A percentile compares a stretch with the other conserved stretches of the same genome.
Conservation (phyloP, 2,113 vertebrate genomes). For the Sceloporus undulatus region DNA sequence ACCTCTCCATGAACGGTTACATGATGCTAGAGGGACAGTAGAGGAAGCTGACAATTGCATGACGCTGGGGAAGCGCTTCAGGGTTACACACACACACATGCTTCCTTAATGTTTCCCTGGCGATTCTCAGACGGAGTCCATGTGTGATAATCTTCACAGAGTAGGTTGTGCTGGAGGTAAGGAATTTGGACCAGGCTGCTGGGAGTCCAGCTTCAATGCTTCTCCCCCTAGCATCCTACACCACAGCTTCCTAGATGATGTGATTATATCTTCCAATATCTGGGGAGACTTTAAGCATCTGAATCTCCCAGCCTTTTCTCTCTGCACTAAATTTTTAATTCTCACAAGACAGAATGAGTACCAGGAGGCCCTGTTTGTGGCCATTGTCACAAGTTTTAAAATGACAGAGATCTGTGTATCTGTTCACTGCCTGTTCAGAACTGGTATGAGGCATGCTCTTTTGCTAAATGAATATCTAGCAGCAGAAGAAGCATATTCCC, state of each 20-base stretch:
- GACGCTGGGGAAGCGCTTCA: too few species aligned
- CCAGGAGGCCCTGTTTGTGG: not conserved
- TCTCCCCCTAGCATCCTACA: not conserved
- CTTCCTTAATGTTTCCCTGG: too few species aligned
- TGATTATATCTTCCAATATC: not conserved
- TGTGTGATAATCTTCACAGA: too few species aligned
- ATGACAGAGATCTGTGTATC: not conserved
- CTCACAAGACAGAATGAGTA: not conserved
- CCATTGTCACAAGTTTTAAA: not conserved
- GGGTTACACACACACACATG: too few species aligned
- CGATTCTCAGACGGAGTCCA: too few species aligned
- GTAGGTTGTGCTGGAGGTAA: not conserved
- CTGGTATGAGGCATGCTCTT: conserved; percentile 53
- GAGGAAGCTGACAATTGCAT: too few species aligned
- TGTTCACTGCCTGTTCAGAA: conserved; percentile 53
- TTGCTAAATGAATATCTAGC: not conserved
- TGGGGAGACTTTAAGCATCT: not conserved
- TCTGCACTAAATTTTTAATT: not conserved
- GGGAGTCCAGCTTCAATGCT: not conserved
- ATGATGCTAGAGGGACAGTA: too few species aligned
- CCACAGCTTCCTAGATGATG: not conserved
- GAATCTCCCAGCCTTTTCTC: not conserved
- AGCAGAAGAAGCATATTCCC: not conserved
- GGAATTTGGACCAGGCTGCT: not conserved
- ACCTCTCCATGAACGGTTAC: too few species aligned